phyloP scores from a whole-genome alignment of 2,888 invertebrate species.

The Drosophila eohydei region DNA sequence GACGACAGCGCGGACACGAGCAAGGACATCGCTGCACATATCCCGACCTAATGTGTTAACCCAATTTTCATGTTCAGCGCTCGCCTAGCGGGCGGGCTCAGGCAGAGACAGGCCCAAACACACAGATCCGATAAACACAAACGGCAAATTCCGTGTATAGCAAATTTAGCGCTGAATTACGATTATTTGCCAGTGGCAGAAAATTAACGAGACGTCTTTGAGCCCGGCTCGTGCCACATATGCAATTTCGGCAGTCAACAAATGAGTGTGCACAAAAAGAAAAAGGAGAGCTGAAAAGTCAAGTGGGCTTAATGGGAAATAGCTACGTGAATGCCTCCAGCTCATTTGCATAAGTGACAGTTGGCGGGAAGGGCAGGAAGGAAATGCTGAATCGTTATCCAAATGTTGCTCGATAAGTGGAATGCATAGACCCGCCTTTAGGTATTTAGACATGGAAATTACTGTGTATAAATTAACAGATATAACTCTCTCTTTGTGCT shows the following conservation, averaged over 20 bases:
- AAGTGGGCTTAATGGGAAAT: constrained; percentile 23
- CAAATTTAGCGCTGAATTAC: constrained; percentile 61
- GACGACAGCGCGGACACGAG: constrained; percentile 19
- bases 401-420: constrained; percentile 1
- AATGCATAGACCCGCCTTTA: not conserved
- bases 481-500: too few relatives aligned
- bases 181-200: constrained; percentile 33
- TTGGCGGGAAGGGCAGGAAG: constrained; percentile 1
- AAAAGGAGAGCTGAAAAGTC: constrained; percentile 27
- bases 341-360: constrained; percentile 68
- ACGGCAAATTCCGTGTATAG: constrained; percentile 42
- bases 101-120: constrained; percentile 10
- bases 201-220: constrained; percentile 41
- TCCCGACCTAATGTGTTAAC: constrained; percentile 69
- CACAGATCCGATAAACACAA: constrained; percentile 48
- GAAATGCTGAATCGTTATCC: constrained; percentile 18
- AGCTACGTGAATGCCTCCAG: constrained; percentile 24
- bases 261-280: constrained; percentile 9
- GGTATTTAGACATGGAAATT: not conserved
- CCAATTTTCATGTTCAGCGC: constrained; percentile 69
- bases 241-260: constrained; percentile 32
- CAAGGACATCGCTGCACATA: constrained; percentile 30
- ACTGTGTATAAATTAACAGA: not conserved
- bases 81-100: not conserved
- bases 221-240: constrained; percentile 22